phyloP scores from a whole-genome alignment of 2,888 invertebrate genomes.

The Spicauda simplicius region DNA sequence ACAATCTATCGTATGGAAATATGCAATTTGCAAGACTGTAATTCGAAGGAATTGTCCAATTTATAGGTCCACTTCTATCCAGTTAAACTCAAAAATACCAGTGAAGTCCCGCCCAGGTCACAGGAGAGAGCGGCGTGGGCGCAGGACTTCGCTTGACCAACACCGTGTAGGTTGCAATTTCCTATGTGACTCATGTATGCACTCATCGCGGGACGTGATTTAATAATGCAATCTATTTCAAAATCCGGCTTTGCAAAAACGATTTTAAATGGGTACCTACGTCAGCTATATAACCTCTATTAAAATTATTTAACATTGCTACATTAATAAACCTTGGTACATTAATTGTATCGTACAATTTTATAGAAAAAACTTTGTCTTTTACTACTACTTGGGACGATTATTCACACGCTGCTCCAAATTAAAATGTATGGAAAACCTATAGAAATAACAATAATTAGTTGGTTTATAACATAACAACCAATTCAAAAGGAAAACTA shows the following conservation, averaged over 20 bases:
- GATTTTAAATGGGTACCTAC: background rate
- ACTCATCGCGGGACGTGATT: slow-evolving; percentile 8
- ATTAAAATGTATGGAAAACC: no score
- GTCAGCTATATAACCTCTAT: no score
- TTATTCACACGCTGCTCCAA: no score
- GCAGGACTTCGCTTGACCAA: background rate
- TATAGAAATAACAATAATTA: no score
- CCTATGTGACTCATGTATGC: slow-evolving; percentile 12
- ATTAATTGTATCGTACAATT: no score
- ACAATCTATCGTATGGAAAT: slow-evolving; percentile 5
- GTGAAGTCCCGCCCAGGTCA: background rate
- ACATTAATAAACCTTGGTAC: no score
- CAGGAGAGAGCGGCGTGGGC: slow-evolving; percentile 16
- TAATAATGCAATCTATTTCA: background rate
- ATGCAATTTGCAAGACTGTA: slow-evolving; percentile 4
- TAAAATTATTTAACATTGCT: no score
- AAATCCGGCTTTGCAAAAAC: background rate
- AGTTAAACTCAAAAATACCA: slow-evolving; percentile 21
- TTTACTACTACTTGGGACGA: no score
- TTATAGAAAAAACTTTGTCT: no score
- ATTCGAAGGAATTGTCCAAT: slow-evolving; percentile 22
- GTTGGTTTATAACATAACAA: no score
- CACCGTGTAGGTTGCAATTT: slow-evolving; percentile 16
- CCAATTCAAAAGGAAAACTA: no score
- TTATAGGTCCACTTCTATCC: slow-evolving; percentile 15